Evolutionary conservation across 2,888 invertebrate species (phyloP).

Genomic region (Diogma glabrata): DNA sequence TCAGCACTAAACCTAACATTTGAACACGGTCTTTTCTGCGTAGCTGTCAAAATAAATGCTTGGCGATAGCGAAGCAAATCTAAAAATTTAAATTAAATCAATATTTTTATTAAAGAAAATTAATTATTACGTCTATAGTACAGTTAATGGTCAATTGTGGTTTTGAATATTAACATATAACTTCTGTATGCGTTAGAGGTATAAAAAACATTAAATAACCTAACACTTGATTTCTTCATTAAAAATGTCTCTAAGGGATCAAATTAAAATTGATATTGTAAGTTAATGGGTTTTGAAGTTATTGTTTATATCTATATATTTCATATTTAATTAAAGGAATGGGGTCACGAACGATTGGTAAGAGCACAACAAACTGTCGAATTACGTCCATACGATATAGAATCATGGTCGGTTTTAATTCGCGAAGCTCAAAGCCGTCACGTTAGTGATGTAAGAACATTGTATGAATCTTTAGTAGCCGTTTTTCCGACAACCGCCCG

Average conservation of each 20-base stretch:
- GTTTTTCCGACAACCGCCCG: constrained; percentile 95
- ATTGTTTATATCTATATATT: not conserved
- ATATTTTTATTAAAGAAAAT: too few species aligned
- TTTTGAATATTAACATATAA: too few species aligned
- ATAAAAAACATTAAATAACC: too few species aligned
- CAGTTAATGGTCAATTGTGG: too few species aligned
- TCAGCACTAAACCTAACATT: too few species aligned
- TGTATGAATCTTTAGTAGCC: constrained; percentile 88
- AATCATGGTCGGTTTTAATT: constrained; percentile 94
- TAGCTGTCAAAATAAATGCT: too few species aligned
- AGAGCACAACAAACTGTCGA: constrained; percentile 78
- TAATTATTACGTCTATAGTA: too few species aligned
- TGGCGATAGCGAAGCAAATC: too few species aligned
- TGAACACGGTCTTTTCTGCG: too few species aligned
- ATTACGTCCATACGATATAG: constrained; percentile 84
- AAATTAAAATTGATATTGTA: constrained; percentile 37
- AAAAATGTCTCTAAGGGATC: constrained; percentile 33
- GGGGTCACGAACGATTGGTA: constrained; percentile 76
- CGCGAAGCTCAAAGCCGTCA: constrained; percentile 82
- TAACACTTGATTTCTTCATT: constrained; percentile 3
- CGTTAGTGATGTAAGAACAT: constrained; percentile 77
- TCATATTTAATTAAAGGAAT: constrained; percentile 46
- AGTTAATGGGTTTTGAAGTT: constrained; percentile 19
- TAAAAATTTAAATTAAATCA: too few species aligned
- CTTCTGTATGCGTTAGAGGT: too few species aligned